These are phyloP conservation scores for Eupsittula cactorum DNA, from an alignment of 2,113 vertebrate species.

Conservation along the genomic window DNA sequence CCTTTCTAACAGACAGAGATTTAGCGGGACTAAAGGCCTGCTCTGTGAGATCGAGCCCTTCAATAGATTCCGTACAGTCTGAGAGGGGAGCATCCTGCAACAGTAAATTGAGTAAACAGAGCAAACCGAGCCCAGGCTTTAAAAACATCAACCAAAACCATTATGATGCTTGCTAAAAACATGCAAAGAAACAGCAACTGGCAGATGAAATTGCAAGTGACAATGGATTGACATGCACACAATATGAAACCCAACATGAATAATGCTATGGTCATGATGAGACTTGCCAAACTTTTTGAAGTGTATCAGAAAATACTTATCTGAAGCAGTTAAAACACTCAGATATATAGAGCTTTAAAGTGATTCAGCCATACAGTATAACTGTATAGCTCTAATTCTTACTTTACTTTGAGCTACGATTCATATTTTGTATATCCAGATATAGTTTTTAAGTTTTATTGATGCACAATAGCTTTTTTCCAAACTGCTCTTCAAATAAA, in stretches of 20 bases:
- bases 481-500: constrained; percentile 28
- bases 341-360: neutral
- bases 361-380: neutral
- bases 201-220: constrained; percentile 5
- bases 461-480: neutral
- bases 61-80: constrained; percentile 99
- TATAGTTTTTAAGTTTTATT: neutral
- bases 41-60: constrained; percentile 96
- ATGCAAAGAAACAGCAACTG: constrained; percentile 77
- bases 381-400: neutral
- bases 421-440: neutral
- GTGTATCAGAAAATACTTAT: neutral
- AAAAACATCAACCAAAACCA: constrained; percentile 49
- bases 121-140: constrained; percentile 78
- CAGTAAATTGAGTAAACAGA: constrained; percentile 90
- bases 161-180: constrained; percentile 42
- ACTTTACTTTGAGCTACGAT: neutral
- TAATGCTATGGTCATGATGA: neutral
- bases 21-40: constrained; percentile 96
- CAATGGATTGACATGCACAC: constrained; percentile 73
- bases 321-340: constrained; percentile 13
- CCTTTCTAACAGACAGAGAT: constrained; percentile 95
- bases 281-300: constrained; percentile 36
- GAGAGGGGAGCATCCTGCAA: constrained; percentile 99
- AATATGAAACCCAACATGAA: constrained; percentile 6